Percentiles rank a stretch among this genome's conserved stretches.
Evolutionary conservation across 2,113 vertebrate genomes (phyloP).

Genomic region (Psammodynastes pulverulentus): DNA sequence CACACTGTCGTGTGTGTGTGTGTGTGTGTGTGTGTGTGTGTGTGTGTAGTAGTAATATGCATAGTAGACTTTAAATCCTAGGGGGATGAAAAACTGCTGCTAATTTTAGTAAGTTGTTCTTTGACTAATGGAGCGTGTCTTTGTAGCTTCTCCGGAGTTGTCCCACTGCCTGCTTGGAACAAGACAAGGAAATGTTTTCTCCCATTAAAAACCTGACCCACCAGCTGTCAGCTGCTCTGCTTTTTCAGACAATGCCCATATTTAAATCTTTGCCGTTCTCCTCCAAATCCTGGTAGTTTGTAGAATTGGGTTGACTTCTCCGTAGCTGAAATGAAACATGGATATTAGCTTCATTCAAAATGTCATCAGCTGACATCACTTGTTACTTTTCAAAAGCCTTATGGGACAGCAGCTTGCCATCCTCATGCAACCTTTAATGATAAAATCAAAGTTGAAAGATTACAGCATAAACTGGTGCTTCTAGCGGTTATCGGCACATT

Average conservation of each 20-base stretch:
- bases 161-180: slow-evolving; percentile 39
- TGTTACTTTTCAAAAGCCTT: slow-evolving; percentile 60
- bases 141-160: slow-evolving; percentile 47
- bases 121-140: slow-evolving; percentile 59
- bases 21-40: slow-evolving; percentile 50
- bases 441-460: slow-evolving; percentile 24
- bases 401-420: slow-evolving; percentile 44
- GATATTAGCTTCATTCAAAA: slow-evolving; percentile 58
- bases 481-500: not conserved
- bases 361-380: slow-evolving; percentile 47
- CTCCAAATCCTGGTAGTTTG: slow-evolving; percentile 52
- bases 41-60: slow-evolving; percentile 46
- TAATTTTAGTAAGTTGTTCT: slow-evolving; percentile 56
- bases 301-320: slow-evolving; percentile 55
- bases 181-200: slow-evolving; percentile 36
- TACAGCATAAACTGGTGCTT: not conserved
- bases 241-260: slow-evolving; percentile 36
- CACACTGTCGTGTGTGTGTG: not conserved
- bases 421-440: slow-evolving; percentile 54
- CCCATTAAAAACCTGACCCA: slow-evolving; percentile 45
- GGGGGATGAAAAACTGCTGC: slow-evolving; percentile 54
- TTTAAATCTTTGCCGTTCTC: slow-evolving; percentile 41
- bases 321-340: slow-evolving; percentile 50
- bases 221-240: not conserved
- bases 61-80: slow-evolving; percentile 49